Base-by-base conservation (phyloP, 2,113 vertebrate species). In the Ochotona curzoniae region DNA sequence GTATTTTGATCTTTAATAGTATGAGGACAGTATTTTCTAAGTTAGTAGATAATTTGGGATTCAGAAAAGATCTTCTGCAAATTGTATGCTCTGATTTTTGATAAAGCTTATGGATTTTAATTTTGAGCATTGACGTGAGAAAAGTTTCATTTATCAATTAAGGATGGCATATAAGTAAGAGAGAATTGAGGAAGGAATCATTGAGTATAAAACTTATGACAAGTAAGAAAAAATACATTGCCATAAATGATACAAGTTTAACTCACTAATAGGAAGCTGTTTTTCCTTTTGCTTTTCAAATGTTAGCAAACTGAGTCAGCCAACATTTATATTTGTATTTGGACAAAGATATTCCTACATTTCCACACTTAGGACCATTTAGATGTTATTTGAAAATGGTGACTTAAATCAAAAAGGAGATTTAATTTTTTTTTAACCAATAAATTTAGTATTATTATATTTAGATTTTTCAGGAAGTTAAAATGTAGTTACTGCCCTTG, bases 401-500 rank as follows among this genome's bases (percentile, higher is more conserved):
- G 82, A 15, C 75, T 96, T 93, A 86, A 54, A 76, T 84, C 89
- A 21, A 84, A 87, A 71, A 83, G 25, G 25, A 57, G 49, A 95
- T 64, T 83, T 47, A 83, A 1, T 71, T 8, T 74, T 8, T 74
- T 44, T 89, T 60, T 94, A 82, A 83, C 25, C 86, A 76, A 81
- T 89, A 30, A 60, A 67, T 51, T 90, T 18, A 79, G 11, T 63
- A 20, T 80, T 87, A 64, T 76, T 20, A 51, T 86, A 80, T 75
- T 94, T 87, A 93, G 61, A 81, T 64, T 89, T 82, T 75, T 92
- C 63, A 93, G 28, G 70, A 94, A 90, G 63, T 88, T 94, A 76
- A 94, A 90, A 63, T 84, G 4, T 32, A 83, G 69, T 93, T 66
- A 80, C 23, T 91, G 7, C 25, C 25, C 21, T 86, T 93, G 86